Evolutionary conservation across 2,797 vertebrate genomes (phyloP).

Genomic region (Champsocephalus gunnari): DNA sequence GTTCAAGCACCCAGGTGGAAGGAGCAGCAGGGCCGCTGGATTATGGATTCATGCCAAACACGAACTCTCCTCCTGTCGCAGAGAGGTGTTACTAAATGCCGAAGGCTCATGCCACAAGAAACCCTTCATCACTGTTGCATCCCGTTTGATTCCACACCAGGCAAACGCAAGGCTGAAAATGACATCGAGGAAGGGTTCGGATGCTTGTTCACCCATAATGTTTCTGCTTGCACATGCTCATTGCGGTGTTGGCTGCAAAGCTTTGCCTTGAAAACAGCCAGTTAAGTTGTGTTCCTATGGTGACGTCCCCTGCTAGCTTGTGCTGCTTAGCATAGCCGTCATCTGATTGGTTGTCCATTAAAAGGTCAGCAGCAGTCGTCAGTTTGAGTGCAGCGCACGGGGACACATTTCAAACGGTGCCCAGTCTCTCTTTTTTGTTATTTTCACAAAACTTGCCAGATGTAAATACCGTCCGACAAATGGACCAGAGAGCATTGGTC

Average conservation of each 20-base stretch:
- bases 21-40: not conserved
- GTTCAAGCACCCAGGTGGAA: conserved; percentile 29
- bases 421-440: too few relatives aligned
- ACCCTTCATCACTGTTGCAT: not conserved
- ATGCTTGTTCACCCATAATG: not conserved
- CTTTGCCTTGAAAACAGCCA: too few relatives aligned
- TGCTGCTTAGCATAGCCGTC: too few relatives aligned
- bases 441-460: too few relatives aligned
- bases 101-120: conserved; percentile 4
- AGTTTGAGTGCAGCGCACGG: too few relatives aligned
- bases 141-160: conserved; percentile 12
- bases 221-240: too few relatives aligned
- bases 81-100: conserved; percentile 15
- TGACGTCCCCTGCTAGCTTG: too few relatives aligned
- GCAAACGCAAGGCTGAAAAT: not conserved
- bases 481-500: not conserved
- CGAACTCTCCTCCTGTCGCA: conserved; percentile 11
- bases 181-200: not conserved
- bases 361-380: too few relatives aligned
- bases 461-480: not conserved
- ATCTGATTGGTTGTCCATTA: too few relatives aligned
- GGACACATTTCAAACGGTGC: too few relatives aligned
- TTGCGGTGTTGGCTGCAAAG: too few relatives aligned
- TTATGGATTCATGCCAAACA: conserved; percentile 38
- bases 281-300: too few relatives aligned